These are phyloP conservation scores for Bambusicola thoracicus DNA, from an alignment of 2,113 vertebrate genomes.

Conservation along the genomic window DNA sequence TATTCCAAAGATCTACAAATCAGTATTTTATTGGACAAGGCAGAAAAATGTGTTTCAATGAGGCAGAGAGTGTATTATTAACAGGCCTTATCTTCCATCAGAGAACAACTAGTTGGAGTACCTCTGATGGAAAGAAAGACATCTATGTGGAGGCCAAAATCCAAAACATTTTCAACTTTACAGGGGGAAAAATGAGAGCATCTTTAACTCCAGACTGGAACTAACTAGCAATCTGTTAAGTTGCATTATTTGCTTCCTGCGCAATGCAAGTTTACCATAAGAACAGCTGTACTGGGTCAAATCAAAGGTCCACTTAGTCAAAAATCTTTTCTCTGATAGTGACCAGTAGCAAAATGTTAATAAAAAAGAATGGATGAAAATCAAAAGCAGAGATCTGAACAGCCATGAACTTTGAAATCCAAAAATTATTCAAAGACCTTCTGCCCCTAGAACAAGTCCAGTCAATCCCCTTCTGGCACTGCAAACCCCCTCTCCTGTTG, in stretches of 20 bases:
- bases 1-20: conserved; percentile 40
- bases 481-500: neutral
- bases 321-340: neutral
- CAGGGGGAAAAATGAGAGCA: neutral
- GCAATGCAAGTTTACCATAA: neutral
- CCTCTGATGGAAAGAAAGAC: neutral
- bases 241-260: neutral
- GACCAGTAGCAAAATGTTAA: neutral
- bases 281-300: conserved; percentile 35
- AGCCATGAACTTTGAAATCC: neutral
- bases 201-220: conserved; percentile 6
- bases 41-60: conserved; percentile 31
- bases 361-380: neutral
- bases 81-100: conserved; percentile 55
- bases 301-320: neutral
- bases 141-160: neutral
- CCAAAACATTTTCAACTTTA: conserved; percentile 34
- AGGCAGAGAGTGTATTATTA: conserved; percentile 1
- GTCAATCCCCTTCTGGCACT: neutral
- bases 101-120: conserved; percentile 22
- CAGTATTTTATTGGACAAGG: conserved; percentile 10
- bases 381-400: neutral
- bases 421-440: conserved; percentile 1
- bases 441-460: neutral
- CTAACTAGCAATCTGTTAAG: neutral